Conservation (phyloP, 2,888 invertebrate species). For the Slavum lentiscoides region DNA sequence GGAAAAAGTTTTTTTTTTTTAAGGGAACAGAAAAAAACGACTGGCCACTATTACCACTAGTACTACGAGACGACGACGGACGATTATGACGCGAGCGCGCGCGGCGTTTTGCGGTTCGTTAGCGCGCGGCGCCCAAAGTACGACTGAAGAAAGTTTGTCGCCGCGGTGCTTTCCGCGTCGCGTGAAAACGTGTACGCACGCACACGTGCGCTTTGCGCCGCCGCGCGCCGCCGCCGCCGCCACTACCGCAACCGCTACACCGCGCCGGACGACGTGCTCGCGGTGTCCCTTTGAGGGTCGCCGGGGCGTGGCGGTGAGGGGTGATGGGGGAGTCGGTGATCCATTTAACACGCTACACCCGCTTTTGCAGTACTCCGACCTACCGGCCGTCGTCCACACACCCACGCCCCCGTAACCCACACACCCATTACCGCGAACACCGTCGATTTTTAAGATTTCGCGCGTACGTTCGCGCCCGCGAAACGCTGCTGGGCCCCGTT, state of each 20-base stretch:
- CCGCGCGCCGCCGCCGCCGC: too few relatives aligned
- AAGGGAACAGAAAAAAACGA: not conserved
- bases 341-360: conserved; percentile 34
- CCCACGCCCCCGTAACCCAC: not conserved
- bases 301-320: not conserved
- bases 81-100: not conserved
- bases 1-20: too few relatives aligned
- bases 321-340: not conserved
- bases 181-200: conserved; percentile 7
- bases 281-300: not conserved
- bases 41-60: too few relatives aligned
- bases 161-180: conserved; percentile 7
- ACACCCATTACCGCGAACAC: too few relatives aligned
- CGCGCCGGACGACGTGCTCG: too few relatives aligned
- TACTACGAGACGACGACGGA: not conserved
- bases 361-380: too few relatives aligned
- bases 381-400: not conserved
- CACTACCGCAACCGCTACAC: too few relatives aligned
- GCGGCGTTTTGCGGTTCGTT: not conserved
- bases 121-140: conserved; percentile 32
- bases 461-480: not conserved
- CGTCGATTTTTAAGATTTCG: conserved; percentile 36
- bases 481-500: too few relatives aligned
- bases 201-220: not conserved
- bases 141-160: conserved; percentile 18